Evolutionary conservation across 2,888 invertebrate genomes (phyloP), one percentile per base, ranked within the genome.

Genomic region (Drosophila mayaguana): DNA sequence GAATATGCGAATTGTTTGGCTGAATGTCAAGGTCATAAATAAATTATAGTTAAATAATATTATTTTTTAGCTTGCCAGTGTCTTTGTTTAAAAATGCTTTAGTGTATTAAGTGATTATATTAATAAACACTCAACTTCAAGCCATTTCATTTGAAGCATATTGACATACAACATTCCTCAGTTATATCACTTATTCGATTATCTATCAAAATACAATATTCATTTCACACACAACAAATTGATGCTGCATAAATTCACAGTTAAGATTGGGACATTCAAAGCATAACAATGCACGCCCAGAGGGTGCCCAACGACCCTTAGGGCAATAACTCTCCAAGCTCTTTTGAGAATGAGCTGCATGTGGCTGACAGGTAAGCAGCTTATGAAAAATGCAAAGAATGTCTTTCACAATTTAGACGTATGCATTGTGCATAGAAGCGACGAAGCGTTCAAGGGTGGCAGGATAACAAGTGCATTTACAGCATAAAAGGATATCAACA

Each of bases 251-350:
- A 34, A 74, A 64, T 60, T 51, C 28, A 18, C 34, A 59, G 65
- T 55, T 32, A 51, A 69, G 62, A 42, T 38, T 53, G 22, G 38
- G 54, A 53, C 67, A 59, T 55, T 57, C 48, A 22, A 54, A 68
- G 79, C 73, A 80, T 78, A 72, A 66, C 78, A 86, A 81, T 73
- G 56, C 74, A 56, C 12, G 16, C 28, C 34, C 36, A 11, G 20
- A 40, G 18, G 36, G 16, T 1, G 54, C n/a, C 32, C 32, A 9
- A 7, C 45, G 18, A 16, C 16, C 25, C 20, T 9, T 38, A 16
- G 42, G 8, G n/a, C 14, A 18, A 32, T 40, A 32, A 34, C 32
- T 32, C 55, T 16, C 11, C 18, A 22, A 61, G 34, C 32, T 22
- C 32, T 25, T 45, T 45, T 45, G 36, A 28, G 43, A n/a, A 40